Conservation (phyloP, 2,797 vertebrate species). For the Alfaro cultratus region DNA sequence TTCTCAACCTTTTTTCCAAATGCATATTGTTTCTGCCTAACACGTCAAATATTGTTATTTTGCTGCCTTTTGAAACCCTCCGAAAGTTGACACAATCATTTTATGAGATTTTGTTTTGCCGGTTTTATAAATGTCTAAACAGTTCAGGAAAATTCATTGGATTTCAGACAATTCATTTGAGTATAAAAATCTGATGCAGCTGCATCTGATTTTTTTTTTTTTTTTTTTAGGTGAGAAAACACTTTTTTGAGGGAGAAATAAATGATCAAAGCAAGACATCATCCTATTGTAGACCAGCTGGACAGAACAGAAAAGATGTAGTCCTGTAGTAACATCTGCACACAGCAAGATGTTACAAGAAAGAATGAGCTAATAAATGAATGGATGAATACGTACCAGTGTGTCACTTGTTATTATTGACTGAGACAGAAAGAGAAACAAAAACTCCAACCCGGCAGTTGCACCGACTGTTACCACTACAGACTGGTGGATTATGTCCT, state of each 20-base stretch:
- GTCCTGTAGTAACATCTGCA: conserved; percentile 51
- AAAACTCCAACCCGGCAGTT: conserved; percentile 15
- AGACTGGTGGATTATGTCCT: not conserved
- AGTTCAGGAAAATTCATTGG: not conserved
- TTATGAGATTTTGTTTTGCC: too few species aligned
- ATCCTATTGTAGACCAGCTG: not conserved
- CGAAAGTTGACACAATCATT: not conserved
- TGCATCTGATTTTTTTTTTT: too few species aligned
- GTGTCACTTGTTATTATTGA: conserved; percentile 27
- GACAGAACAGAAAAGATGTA: conserved; percentile 18
- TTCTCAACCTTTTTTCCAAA: not conserved
- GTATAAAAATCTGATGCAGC: not conserved
- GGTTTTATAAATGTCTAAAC: not conserved
- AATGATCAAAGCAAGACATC: not conserved
- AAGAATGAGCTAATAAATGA: conserved; percentile 15
- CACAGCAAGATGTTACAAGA: conserved; percentile 15
- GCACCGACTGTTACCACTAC: conserved; percentile 65
- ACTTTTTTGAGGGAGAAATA: not conserved
- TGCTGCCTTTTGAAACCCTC: not conserved
- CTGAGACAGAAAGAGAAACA: conserved; percentile 9
- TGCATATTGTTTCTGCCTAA: too few species aligned
- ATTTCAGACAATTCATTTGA: not conserved
- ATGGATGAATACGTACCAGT: conserved; percentile 63
- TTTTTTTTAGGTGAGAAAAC: not conserved
- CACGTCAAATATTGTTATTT: not conserved